Evolutionary conservation across 2,113 vertebrate species (phyloP).

Genomic region (Caranx ignobilis): DNA sequence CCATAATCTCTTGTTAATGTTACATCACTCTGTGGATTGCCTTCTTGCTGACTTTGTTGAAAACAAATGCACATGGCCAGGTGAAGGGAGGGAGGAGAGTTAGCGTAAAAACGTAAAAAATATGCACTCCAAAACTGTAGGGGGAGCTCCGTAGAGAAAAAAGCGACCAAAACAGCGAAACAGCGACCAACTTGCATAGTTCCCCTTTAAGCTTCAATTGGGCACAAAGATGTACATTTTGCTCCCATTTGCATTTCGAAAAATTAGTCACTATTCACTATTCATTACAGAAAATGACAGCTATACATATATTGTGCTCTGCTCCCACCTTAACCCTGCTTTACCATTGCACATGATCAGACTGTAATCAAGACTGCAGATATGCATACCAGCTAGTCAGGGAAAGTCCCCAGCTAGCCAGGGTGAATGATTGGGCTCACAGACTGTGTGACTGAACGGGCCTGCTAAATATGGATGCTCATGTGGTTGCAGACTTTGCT

Average conservation of each 20-base stretch:
- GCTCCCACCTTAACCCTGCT: neutral
- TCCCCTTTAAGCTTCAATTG: no score
- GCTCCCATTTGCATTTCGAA: neutral
- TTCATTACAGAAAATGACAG: neutral
- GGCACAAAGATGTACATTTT: neutral
- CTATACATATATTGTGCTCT: neutral
- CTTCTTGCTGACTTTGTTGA: no score
- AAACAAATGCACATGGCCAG: no score
- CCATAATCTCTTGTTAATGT: no score
- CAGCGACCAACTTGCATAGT: no score
- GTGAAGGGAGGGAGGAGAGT: no score
- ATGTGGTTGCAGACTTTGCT: slow-evolving; percentile 36
- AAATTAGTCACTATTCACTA: neutral
- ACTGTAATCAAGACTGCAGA: slow-evolving; percentile 41
- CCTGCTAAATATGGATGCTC: slow-evolving; percentile 63
- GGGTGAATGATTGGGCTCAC: slow-evolving; percentile 48
- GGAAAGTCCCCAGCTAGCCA: slow-evolving; percentile 33
- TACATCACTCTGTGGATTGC: no score
- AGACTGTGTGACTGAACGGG: slow-evolving; percentile 45
- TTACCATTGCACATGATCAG: slow-evolving; percentile 8
- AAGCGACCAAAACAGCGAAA: no score
- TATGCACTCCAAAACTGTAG: no score
- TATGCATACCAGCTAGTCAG: slow-evolving; percentile 30
- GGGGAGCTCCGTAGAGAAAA: no score
- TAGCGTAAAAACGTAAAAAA: no score